Base-by-base conservation (phyloP, 92 coral and sea anemone genomes). In the Blastomussa wellsi region DNA sequence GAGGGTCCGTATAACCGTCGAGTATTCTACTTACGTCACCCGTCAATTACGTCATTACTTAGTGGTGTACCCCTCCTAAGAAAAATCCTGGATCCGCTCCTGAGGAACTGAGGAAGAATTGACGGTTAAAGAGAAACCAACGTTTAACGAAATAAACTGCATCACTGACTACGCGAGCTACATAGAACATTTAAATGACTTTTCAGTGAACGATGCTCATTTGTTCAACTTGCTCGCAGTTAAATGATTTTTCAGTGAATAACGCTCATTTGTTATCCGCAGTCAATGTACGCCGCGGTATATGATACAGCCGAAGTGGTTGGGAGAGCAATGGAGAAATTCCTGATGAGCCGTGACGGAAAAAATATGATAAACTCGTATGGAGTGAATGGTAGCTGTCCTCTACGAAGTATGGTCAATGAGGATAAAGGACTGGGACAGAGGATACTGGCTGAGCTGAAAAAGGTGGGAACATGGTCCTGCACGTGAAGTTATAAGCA, bases 231-330 rank as follows among this genome's bases (percentile, higher is more conserved):
- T n/a, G n/a, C n/a, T n/a, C n/a, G n/a, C n/a, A n/a, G n/a, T n/a
- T n/a, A n/a, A n/a, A n/a, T n/a, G n/a, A n/a, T n/a, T n/a, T n/a
- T n/a, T n/a, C n/a, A 28, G 37, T 22, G 32, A 48, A 41, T 74
- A n/a, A 41, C 14, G 19, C n/a, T 74, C n/a, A 24, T 74, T 17
- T 39, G 26, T 55, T 41, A 4, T 47, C 28, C 47, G 12, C 51
- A 88, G 90, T 57, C 79, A 48, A 78, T 88, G 82, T 82, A 88
- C 79, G 82, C 87, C 53, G 77, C 87, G 15, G 86, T 88, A 19
- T 53, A 39, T 28, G 90, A 88, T 72, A 87, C 90, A 60, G 90
- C 78, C 8, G 2, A 20, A 2, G 81, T 82, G 48, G 7, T 71
- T 4, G 73, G 7, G 2, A 77, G 57, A 55, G 90, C 83, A 3